phyloP scores from a whole-genome alignment of 2,113 vertebrate species.

The Oreocharis arfaki region DNA sequence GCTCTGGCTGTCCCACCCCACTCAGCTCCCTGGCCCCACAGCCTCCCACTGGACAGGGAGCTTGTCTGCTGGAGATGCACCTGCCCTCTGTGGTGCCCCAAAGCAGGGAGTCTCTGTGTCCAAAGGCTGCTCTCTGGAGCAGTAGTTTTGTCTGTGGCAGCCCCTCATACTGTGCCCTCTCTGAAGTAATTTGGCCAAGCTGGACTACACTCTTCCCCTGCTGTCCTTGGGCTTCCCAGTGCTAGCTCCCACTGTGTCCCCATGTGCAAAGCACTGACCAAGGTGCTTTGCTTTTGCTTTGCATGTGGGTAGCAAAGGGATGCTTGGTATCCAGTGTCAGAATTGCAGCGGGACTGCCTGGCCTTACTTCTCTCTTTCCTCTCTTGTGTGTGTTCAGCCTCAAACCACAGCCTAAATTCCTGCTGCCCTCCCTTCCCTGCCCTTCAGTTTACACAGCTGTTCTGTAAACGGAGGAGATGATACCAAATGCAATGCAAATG shows the following conservation, averaged over 20 bases:
- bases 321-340: fast-evolving
- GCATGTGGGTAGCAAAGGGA: background rate
- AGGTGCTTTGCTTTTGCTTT: background rate
- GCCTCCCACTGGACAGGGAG: fast-evolving
- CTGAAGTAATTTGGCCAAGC: background rate
- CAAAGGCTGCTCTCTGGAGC: background rate
- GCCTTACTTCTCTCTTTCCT: background rate
- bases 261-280: fast-evolving
- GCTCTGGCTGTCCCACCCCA: fast-evolving
- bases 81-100: fast-evolving
- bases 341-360: background rate
- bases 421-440: background rate
- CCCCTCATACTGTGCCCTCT: fast-evolving
- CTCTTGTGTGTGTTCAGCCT: background rate
- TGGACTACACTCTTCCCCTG: fast-evolving
- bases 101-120: background rate
- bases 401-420: background rate
- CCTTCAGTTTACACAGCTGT: background rate
- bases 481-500: background rate
- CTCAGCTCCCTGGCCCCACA: fast-evolving
- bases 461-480: background rate
- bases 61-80: fast-evolving
- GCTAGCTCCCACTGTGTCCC: background rate
- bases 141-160: background rate
- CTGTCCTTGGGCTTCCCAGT: background rate